A percentile compares a stretch with the other conserved stretches of the same genome.
These are phyloP conservation scores for Biston betularia DNA, from an alignment of 2,888 invertebrate genomes.

Conservation along the genomic window DNA sequence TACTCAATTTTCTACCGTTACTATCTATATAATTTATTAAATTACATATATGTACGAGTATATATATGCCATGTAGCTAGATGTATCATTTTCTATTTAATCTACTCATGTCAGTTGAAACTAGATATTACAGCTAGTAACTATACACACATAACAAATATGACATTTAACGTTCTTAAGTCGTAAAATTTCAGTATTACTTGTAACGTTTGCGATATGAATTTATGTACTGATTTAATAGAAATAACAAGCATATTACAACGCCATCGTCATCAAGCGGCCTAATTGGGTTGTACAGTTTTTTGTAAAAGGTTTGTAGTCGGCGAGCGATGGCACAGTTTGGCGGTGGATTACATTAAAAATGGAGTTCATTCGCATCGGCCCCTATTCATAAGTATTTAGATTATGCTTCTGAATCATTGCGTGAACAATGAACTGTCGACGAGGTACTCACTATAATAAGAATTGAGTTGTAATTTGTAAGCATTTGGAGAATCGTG, in stretches of 20 bases:
- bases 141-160: no score
- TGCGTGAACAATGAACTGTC: constrained; percentile 68
- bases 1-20: no score
- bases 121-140: no score
- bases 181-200: not conserved
- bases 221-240: not conserved
- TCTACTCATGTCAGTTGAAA: no score
- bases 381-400: constrained; percentile 75
- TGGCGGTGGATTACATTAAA: constrained; percentile 78
- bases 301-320: constrained; percentile 77
- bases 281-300: constrained; percentile 60
- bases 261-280: constrained; percentile 36
- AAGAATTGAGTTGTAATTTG: constrained; percentile 51
- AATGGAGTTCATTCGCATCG: constrained; percentile 81
- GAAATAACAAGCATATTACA: constrained; percentile 17
- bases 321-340: constrained; percentile 77
- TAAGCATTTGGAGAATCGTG: constrained; percentile 27
- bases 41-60: no score
- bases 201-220: not conserved
- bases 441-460: constrained; percentile 46
- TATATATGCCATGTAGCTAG: no score
- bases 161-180: no score
- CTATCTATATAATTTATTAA: no score
- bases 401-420: constrained; percentile 74
- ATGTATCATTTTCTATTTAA: no score